Evolutionary conservation across 2,888 invertebrate species (phyloP).

Genomic region (Drosophila yooni): DNA sequence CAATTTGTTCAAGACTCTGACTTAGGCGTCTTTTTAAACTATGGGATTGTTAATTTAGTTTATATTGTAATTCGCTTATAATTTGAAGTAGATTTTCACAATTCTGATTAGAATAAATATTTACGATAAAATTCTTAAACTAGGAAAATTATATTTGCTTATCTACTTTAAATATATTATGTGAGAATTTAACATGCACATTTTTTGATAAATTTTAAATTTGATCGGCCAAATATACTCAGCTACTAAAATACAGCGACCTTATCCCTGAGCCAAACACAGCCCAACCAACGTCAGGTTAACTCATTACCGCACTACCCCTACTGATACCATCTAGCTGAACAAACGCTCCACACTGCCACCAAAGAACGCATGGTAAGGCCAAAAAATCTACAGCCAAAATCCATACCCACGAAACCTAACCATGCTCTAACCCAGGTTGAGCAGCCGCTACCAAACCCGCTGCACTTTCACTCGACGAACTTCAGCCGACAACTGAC

Average conservation of each 20-base stretch:
- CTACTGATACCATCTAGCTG: neutral
- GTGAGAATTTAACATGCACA: neutral
- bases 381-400: neutral
- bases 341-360: constrained; percentile 1
- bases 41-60: neutral
- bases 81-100: neutral
- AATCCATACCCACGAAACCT: constrained; percentile 1
- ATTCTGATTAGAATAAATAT: neutral
- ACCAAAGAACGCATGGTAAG: constrained; percentile 20
- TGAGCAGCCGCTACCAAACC: constrained; percentile 41
- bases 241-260: constrained; percentile 31
- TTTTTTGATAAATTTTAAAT: neutral
- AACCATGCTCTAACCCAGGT: constrained; percentile 7
- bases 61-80: neutral
- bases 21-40: neutral
- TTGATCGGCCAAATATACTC: neutral
- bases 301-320: constrained; percentile 25
- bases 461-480: constrained; percentile 73
- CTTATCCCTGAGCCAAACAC: constrained; percentile 22
- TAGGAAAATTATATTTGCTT: neutral
- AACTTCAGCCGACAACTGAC: constrained; percentile 53
- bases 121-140: neutral
- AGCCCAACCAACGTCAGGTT: constrained; percentile 26
- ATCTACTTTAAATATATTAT: neutral
- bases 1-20: too few relatives aligned